These are phyloP conservation scores for Seladonia tumulorum DNA, from an alignment of 2,888 invertebrate species.

Conservation along the genomic window DNA sequence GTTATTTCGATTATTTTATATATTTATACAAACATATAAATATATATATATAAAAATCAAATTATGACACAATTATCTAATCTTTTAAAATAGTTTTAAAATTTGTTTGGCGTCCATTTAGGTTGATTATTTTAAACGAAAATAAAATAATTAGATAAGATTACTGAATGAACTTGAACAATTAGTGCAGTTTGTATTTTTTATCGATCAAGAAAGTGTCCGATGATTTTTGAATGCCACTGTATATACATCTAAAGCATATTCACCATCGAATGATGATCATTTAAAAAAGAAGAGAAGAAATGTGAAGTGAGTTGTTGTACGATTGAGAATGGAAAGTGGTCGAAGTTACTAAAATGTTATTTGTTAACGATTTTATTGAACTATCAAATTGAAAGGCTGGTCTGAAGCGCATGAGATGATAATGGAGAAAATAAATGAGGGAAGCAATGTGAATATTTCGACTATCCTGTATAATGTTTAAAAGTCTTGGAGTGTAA, in stretches of 20 bases:
- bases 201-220: not conserved
- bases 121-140: not conserved
- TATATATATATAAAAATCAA: not conserved
- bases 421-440: constrained; percentile 37
- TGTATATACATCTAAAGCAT: constrained; percentile 46
- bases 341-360: constrained; percentile 48
- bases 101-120: not conserved
- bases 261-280: constrained; percentile 37
- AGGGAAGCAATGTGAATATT: constrained; percentile 33
- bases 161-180: not conserved
- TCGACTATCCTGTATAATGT: constrained; percentile 41
- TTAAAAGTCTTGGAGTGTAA: constrained; percentile 71
- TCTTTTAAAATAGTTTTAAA: not conserved
- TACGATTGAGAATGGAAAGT: constrained; percentile 71
- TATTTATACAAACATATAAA: not conserved
- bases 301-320: constrained; percentile 39
- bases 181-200: not conserved
- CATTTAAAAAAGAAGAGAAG: constrained; percentile 46
- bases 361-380: constrained; percentile 58
- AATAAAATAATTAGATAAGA: not conserved
- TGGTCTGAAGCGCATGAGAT: constrained; percentile 58
- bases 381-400: constrained; percentile 51
- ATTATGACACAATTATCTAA: not conserved
- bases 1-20: not conserved
- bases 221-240: not conserved